These are phyloP conservation scores for Lordiphosa andalusiaca DNA, from an alignment of 2,888 invertebrate species.

Conservation along the genomic window DNA sequence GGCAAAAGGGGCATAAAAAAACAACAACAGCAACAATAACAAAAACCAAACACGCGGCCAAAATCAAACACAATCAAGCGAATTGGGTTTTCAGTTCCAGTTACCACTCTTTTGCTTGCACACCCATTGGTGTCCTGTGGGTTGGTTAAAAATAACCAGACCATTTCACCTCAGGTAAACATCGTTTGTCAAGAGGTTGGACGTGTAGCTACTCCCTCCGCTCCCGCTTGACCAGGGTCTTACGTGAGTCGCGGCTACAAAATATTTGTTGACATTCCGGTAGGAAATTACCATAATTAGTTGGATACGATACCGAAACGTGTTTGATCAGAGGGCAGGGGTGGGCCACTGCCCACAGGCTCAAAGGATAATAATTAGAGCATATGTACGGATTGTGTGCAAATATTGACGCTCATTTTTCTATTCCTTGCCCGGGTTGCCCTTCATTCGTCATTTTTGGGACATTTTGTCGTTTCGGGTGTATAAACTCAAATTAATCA, in stretches of 20 bases:
- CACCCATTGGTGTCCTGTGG: slow-evolving; percentile 42
- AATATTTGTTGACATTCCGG: slow-evolving; percentile 77
- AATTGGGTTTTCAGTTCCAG: slow-evolving; percentile 59
- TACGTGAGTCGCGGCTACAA: slow-evolving; percentile 52
- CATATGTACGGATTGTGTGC: slow-evolving; percentile 75
- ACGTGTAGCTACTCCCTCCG: slow-evolving; percentile 38
- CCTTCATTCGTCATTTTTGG: slow-evolving; percentile 26
- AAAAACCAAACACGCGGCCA: slow-evolving; percentile 33
- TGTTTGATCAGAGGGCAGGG: slow-evolving; percentile 50
- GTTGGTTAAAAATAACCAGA: slow-evolving; percentile 69
- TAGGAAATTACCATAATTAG: slow-evolving; percentile 78
- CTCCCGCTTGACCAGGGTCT: slow-evolving; percentile 12
- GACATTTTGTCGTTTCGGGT: slow-evolving; percentile 24
- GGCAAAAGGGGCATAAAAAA: slow-evolving; percentile 39
- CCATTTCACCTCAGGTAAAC: slow-evolving; percentile 63
- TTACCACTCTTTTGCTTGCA: slow-evolving; percentile 45
- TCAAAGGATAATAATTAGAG: slow-evolving; percentile 76
- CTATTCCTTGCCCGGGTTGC: neutral
- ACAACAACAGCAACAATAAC: neutral
- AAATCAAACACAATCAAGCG: slow-evolving; percentile 76
- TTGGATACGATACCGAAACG: slow-evolving; percentile 66
- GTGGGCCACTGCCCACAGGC: slow-evolving; percentile 51
- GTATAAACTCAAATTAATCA: slow-evolving; percentile 67
- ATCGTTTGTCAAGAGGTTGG: slow-evolving; percentile 70
- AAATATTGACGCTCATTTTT: slow-evolving; percentile 57